Base-by-base conservation (phyloP, 2,888 invertebrate species). In the Platerodrilus igneus region DNA sequence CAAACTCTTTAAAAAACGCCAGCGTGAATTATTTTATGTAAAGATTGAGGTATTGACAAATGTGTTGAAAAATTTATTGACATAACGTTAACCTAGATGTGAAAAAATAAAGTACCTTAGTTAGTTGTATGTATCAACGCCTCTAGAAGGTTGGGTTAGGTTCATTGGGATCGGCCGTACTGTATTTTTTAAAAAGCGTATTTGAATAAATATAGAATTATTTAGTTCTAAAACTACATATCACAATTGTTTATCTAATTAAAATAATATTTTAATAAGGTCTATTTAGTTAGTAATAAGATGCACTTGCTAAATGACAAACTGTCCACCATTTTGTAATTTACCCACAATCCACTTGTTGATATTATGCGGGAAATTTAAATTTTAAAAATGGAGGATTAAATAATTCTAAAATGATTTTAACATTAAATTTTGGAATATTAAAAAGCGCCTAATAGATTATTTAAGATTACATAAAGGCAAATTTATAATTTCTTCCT, bases 321-420 rank as follows among this genome's bases (percentile, higher is more conserved):
- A 60, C 55, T 53, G 57, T 59, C 63, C 62, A 64, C 62, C 62
- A 64, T 64, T 57, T 62, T 53, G 58, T 39, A 46, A 30, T 21
- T 20, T 49, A 62, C 64, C 65, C 65, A 66, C 57, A 66, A 67
- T 66, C 65, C 67, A 66, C 62, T 65, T 65, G 65, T 64, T 64
- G 63, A 60, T 53, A 58, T 51, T 22, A 21, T 31, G 46, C 50
- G 41, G 53, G 55, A 22, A 11, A 19, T 27, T 43, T 32, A 17
- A 22, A 35, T 32, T 28, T n/a, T n/a, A n/a, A n/a, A n/a, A n/a
- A n/a, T n/a, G n/a, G n/a, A n/a, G n/a, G n/a, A n/a, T n/a, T n/a
- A n/a, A n/a, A n/a, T n/a, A n/a, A n/a, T n/a, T n/a, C n/a, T n/a
- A n/a, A n/a, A n/a, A n/a, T n/a, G n/a, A n/a, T n/a, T n/a, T n/a